Evolutionary conservation across 64 coral and sea anemone genomes (phyloP).

Genomic region (Hydrozoanthus tunicans): DNA sequence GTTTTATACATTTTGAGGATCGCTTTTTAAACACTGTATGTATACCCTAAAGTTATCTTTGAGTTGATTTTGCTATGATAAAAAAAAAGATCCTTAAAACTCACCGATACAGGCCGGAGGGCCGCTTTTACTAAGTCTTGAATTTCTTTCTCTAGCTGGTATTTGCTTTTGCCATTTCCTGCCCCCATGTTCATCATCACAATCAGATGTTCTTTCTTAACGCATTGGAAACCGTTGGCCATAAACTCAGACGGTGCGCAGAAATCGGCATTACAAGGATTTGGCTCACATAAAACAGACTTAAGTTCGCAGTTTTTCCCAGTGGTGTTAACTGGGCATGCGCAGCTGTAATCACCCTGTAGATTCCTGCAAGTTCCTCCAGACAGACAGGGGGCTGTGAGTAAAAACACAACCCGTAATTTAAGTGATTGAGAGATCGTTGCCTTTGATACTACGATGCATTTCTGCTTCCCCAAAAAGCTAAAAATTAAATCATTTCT

Average conservation of each 20-base stretch:
- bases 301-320: constrained; percentile 31
- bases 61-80: neutral
- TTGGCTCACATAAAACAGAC: neutral
- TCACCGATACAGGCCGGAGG: neutral
- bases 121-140: neutral
- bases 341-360: constrained; percentile 25
- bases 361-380: constrained; percentile 15
- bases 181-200: neutral
- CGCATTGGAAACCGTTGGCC: neutral
- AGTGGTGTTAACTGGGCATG: neutral
- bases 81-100: neutral
- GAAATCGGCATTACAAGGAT: neutral
- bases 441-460: neutral
- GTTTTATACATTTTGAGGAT: no score
- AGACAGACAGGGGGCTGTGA: constrained; percentile 5
- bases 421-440: no score
- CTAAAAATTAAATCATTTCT: neutral
- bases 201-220: constrained; percentile 27
- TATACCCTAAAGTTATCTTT: neutral
- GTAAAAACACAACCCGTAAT: neutral
- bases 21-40: neutral
- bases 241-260: neutral
- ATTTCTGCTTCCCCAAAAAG: neutral
- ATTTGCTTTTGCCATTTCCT: neutral
- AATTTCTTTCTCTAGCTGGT: constrained; percentile 27